A percentile compares a stretch with the other conserved stretches of the same genome.
phyloP scores from a whole-genome alignment of 2,113 vertebrate species.

The Laticauda laticaudata region DNA sequence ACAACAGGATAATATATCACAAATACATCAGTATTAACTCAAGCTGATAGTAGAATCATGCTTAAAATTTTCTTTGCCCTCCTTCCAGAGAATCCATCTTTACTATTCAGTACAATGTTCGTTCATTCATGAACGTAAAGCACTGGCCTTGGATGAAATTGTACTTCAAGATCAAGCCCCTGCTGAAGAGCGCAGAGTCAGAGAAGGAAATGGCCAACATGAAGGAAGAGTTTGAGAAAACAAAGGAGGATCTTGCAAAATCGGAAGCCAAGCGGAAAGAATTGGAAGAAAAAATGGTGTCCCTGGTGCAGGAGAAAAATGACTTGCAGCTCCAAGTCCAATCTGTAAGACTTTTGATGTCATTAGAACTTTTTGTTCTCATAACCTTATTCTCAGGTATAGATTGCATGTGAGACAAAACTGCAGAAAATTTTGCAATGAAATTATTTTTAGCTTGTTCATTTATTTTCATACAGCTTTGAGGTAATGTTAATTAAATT shows the following conservation, averaged over 20 bases:
- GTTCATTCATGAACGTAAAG: slow-evolving; percentile 91
- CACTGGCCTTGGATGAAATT: slow-evolving; percentile 93
- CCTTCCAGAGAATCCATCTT: slow-evolving; percentile 76
- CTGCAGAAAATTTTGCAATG: neutral
- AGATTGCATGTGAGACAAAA: neutral
- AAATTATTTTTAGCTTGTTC: neutral
- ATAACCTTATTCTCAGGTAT: neutral
- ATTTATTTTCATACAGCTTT: neutral
- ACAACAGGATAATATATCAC: neutral
- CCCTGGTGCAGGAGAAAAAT: slow-evolving; percentile 81
- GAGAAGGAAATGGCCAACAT: slow-evolving; percentile 84
- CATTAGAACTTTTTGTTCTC: neutral
- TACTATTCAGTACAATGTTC: slow-evolving; percentile 83
- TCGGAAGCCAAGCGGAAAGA: slow-evolving; percentile 82
- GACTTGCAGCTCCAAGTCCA: slow-evolving; percentile 78
- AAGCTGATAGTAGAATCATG: neutral
- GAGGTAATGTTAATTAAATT: neutral
- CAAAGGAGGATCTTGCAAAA: slow-evolving; percentile 83
- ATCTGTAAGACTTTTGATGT: slow-evolving; percentile 56
- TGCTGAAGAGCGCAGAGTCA: slow-evolving; percentile 78
- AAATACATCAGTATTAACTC: neutral
- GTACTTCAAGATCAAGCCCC: slow-evolving; percentile 87
- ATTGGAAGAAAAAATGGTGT: slow-evolving; percentile 83
- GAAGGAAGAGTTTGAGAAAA: slow-evolving; percentile 85
- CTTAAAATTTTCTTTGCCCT: slow-evolving; percentile 10